Evolutionary conservation across 1,140 invertebrate species (phyloP), one percentile per base, ranked within the genome.

Genomic region (Aphidius gifuensis): DNA sequence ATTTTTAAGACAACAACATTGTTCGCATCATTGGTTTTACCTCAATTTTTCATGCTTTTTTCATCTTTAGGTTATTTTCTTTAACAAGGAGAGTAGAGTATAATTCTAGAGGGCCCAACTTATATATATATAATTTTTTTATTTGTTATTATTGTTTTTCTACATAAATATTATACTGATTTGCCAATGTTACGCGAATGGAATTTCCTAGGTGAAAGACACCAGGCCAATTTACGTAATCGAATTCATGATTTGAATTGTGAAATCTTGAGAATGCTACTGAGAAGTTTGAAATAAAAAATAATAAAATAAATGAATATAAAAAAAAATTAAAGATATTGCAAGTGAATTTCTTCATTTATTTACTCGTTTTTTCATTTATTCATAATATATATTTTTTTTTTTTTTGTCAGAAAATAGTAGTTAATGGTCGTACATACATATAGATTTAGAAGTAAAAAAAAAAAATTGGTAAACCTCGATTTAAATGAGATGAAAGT

Each of bases 401-500:
- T 23, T 23, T 23, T 32, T 32, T 32, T 32, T 32, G 23, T 32
- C 23, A 32, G 23, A 2, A 32, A 32, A 32, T 3, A 32, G 23
- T 32, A 32, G 23, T 32, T 16, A 16, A 16, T 16, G 1, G 16
- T 16, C 16, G 16, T 16, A 16, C 2, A 32, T 32, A 32, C 23
- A 32, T 2, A 32, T 7, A 11, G 3, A 44, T 8, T 8, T 44
- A 60, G 48, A 46, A 39, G 58, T 51, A 60, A n/a, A 23, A 23
- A 48, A 48, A 11, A 9, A 42, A 11, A 50, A 39, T 60, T 60
- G 39, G 50, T 50, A 60, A 39, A 21, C 0, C 39, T 54, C 32
- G 42, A 49, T 60, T 60, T 50, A 51, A n/a, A 61, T 42, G 54
- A 69, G 67, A 62, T 56, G 61, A 67, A 69, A 67, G 65, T 65